Conservation (phyloP, 1,140 invertebrate species). For the Drosophila dunni region DNA sequence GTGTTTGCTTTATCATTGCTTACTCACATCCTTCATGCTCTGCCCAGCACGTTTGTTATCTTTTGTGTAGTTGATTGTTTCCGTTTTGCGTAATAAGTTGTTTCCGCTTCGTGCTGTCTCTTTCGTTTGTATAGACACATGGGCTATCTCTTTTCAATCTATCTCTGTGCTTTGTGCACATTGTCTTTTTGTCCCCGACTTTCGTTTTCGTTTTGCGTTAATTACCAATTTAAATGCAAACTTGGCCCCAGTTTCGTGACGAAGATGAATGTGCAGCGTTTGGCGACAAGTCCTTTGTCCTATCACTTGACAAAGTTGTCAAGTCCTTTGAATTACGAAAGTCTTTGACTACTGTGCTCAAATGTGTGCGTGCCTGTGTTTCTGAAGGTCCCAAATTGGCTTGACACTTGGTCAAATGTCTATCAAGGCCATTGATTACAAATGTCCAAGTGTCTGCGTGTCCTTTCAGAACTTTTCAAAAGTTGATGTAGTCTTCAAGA, state of each 20-base stretch:
- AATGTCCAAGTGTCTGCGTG: conserved; percentile 4
- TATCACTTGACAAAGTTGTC: conserved; percentile 48
- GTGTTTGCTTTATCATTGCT: conserved; percentile 24
- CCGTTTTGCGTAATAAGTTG: conserved; percentile 61
- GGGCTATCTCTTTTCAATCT: conserved; percentile 30
- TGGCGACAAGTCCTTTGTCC: conserved; percentile 33
- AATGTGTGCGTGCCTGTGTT: conserved; percentile 24
- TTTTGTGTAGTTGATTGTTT: conserved; percentile 70
- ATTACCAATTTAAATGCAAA: conserved; percentile 83
- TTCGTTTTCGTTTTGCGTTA: conserved; percentile 71
- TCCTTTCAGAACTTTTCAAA: conserved; percentile 1
- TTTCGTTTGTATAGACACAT: not conserved
- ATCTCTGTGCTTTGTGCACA: conserved; percentile 52
- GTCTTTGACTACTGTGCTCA: not conserved
- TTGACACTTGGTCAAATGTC: not conserved
- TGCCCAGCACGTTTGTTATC: conserved; percentile 65
- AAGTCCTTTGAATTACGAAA: conserved; percentile 34
- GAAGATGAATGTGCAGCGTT: conserved; percentile 70
- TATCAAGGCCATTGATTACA: conserved; percentile 18
- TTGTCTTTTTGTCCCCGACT: conserved; percentile 46
- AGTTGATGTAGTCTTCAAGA: conserved; percentile 10
- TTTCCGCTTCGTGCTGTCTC: conserved; percentile 46
- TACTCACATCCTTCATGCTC: conserved; percentile 46
- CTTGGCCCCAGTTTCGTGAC: conserved; percentile 64
- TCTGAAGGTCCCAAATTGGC: conserved; percentile 28